Evolutionary conservation across 2,797 vertebrate genomes (phyloP), one percentile per base, ranked within the genome.

Genomic region (Mergus octosetaceus): DNA sequence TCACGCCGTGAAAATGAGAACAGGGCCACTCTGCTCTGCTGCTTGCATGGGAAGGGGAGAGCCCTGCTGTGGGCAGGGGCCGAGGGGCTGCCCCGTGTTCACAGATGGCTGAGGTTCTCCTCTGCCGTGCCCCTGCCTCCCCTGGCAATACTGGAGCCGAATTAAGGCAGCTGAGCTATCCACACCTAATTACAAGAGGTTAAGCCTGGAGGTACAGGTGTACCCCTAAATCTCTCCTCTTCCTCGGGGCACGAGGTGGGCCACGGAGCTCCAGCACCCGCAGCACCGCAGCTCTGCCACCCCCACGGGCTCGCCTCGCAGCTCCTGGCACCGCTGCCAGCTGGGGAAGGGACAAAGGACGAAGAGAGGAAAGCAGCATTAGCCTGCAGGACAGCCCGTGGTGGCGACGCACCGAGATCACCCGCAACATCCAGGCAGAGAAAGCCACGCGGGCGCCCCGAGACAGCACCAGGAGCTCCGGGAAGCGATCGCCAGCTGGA

Each of bases 401-500:
- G 22, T 30, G 36, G 49, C 19, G 38, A 71, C 13, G 69, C 36
- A 16, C 34, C 16, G 17, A 38, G 34, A 39, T 54, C 45, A 27
- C 14, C 47, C 13, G 18, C 13, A 2, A 28, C 49, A 8, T 53
- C 14, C 27, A 15, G 51, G 51, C 25, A 53, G 14, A 10, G 51
- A 53, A 15, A 53, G 51, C 25, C 27, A 53, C 9, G 5, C 14
- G 51, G 14, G 32, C 49, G 2, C 43, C 43, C 43, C 43, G 18
- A 43, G 18, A 43, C 19, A 87, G 79, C 75, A 78, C 36, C 54
- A 43, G 8, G 16, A 30, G 47, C 72, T 7, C 39, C 66, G 72
- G 47, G 82, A 56, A 85, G 20, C 3, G 1, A 22, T 3, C 4
- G 3, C 0, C 0, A 2, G 70, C 49, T 75, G 86, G 56, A 41